Evolutionary conservation across 1,140 invertebrate species (phyloP), one percentile per base, ranked within the genome.

Genomic region (Drosophila orosa): DNA sequence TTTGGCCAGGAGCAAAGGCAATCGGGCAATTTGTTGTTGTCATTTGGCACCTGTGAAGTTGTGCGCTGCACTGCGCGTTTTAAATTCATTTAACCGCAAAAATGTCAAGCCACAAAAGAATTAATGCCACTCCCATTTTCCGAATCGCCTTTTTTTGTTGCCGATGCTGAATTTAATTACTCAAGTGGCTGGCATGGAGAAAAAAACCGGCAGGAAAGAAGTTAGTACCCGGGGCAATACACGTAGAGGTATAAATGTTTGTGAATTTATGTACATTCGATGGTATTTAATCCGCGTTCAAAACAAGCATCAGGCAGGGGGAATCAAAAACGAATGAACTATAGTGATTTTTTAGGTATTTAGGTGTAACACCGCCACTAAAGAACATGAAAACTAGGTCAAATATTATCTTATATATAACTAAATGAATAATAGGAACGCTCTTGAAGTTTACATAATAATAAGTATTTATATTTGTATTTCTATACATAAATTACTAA

Each of bases 71-170:
- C 60, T 82, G 83, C 71, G 57, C 80, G 65, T 83, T 87, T 89
- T 83, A 87, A 89, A 87, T 87, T 87, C 84, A 89, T 87, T 87
- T 87, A 83, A 87, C 83, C 83, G 82, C 83, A 87, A 86, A 86
- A 87, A 86, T 86, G 83, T 86, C 86, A 86, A 77, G 76, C 83
- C 83, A 83, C 83, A 89, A 87, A 71, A 83, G 83, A 81, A 85
- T 87, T 87, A 87, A 87, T 87, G 83, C 83, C 83, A 86, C 83
- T 76, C 84, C 83, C 83, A 68, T 67, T 61, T 57, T 45, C 25
- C 60, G 50, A 37, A 39, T 39, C 8, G 31, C 61, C 27, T 25
- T 33, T 25, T 29, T 42, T 39, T 39, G 44, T 24, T 39, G 74
- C 24, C 27, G 35, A 60, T 74, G 84, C 76, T 80, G 84, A 86